Evolutionary conservation across 2,797 vertebrate species (phyloP).

Genomic region (Myotis daubentonii): DNA sequence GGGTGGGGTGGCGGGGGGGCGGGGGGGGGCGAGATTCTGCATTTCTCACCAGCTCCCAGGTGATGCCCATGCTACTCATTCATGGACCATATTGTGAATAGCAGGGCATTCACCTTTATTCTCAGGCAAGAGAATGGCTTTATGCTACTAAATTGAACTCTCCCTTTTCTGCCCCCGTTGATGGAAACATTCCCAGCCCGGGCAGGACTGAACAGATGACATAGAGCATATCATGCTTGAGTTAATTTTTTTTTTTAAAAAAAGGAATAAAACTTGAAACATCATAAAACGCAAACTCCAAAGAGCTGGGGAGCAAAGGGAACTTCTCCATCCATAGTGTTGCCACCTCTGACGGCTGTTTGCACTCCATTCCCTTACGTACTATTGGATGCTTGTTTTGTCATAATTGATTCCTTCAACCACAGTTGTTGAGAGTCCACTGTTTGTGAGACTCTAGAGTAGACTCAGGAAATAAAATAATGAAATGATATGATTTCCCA

Average conservation of each 20-base stretch:
- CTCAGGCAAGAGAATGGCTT: not conserved
- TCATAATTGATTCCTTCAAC: not conserved
- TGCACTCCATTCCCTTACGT: not conserved
- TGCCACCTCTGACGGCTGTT: not conserved
- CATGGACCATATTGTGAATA: not conserved
- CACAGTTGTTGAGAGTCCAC: not conserved
- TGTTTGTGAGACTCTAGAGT: not conserved
- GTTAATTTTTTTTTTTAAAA: not conserved
- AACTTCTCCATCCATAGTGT: not conserved
- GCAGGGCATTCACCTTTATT: not conserved
- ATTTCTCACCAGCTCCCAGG: not conserved
- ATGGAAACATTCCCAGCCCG: not conserved
- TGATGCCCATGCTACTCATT: rapidly evolving
- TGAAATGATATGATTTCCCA: not conserved
- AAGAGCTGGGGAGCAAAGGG: not conserved
- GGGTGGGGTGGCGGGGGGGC: no score
- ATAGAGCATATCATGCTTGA: not conserved
- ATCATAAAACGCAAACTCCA: not conserved
- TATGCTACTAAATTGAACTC: not conserved
- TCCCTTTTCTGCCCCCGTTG: not conserved
- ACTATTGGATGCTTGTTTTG: not conserved
- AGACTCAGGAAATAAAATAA: not conserved
- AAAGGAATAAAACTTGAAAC: not conserved
- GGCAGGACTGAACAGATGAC: not conserved
- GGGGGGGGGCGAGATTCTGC: no score